Evolutionary conservation across 2,113 vertebrate species (phyloP), one percentile per base, ranked within the genome.

Genomic region (Bostrychus sinensis): DNA sequence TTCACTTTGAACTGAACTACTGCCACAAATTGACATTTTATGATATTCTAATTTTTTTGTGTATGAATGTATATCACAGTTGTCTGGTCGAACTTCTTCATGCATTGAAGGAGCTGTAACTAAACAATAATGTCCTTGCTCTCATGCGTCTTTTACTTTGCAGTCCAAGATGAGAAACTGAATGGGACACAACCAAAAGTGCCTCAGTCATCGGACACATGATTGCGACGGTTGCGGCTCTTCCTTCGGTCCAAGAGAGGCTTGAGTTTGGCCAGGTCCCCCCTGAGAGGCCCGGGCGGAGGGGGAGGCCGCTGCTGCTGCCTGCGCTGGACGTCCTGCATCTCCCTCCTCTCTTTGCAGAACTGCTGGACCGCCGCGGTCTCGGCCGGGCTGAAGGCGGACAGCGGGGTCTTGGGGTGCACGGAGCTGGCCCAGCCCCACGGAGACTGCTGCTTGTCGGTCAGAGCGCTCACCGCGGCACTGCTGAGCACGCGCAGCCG

Each of bases 221-320:
- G 94, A 77, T 96, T 94, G 43, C 97, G 93, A 66, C 96, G 92
- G 73, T 96, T 98, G 61, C 96, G 94, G 86, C 95, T 97, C 93
- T 96, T 99, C 60, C 94, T 93, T 69, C 93, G 94, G 48, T 94
- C 96, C 79, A 98, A 91, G 75, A 98, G 93, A 2, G 95, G 95
- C 84, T 97, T 98, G 42, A 99, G 89, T 69, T 98, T 99, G 75
- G 93, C 94, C 57, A 98, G 91, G 88, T 99, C 97, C 8, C 95
- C 95, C 82, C 95, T 91, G 62, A 94, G 91, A 60, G 32, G 90
- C 3, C 56, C 93, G 0, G 78, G 73, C 0, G 6, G 77, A 0
- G 62, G 54, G 78, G 12, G 53, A 43, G 62, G 67, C n/a, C n/a
- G n/a, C 64, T 69, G 76, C 72, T 76, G 61, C 39, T 66, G 77